A percentile compares a stretch with the other conserved stretches of the same genome.
Evolutionary conservation across 1,140 invertebrate genomes (phyloP).

Genomic region (Plodia interpunctella): DNA sequence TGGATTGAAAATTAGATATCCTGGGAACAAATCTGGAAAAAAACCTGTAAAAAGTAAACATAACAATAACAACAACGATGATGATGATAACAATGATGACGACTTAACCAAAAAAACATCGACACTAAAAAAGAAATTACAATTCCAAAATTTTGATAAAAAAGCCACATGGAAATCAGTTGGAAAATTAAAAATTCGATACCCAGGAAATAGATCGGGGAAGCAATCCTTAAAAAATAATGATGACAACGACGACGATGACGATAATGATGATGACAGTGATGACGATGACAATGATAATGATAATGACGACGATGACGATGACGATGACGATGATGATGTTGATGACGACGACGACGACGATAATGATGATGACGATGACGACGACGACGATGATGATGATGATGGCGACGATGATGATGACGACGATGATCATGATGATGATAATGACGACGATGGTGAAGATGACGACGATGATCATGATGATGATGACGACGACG

Average conservation of each 20-base stretch:
- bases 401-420: constrained; percentile 77
- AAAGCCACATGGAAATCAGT: constrained; percentile 5
- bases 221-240: constrained; percentile 8
- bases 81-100: constrained; percentile 68
- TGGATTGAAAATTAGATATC: constrained; percentile 3
- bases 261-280: constrained; percentile 63
- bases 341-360: constrained; percentile 63
- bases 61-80: constrained; percentile 69
- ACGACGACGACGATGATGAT: constrained; percentile 75
- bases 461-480: constrained; percentile 70
- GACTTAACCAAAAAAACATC: constrained; percentile 32
- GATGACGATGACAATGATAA: constrained; percentile 71
- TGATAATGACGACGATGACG: constrained; percentile 66
- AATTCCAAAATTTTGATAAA: neutral
- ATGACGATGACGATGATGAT: constrained; percentile 64
- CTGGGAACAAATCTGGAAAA: constrained; percentile 8
- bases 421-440: constrained; percentile 71
- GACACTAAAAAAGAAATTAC: constrained; percentile 2
- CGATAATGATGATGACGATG: constrained; percentile 65
- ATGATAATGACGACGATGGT: constrained; percentile 65
- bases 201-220: constrained; percentile 8
- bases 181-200: neutral
- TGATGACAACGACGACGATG: constrained; percentile 69
- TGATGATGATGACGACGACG: constrained; percentile 75
- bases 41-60: constrained; percentile 27